phyloP scores from a whole-genome alignment of 37 sponge, comb jelly and placozoan species.

The Beroe ovata region DNA sequence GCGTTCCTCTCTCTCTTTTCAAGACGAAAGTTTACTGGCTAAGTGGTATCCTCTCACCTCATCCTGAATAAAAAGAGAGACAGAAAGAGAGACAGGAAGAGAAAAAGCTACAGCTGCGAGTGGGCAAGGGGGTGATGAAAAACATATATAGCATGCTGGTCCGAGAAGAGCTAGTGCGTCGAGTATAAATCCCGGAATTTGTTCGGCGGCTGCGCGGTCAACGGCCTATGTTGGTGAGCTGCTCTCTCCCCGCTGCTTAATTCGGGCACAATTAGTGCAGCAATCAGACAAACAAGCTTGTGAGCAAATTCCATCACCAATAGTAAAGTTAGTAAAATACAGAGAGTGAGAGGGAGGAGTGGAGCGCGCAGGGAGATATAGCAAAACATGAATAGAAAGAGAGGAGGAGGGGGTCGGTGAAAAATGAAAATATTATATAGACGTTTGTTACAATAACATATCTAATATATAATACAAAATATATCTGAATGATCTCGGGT shows the following conservation, averaged over 20 bases:
- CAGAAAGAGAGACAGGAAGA: conserved; percentile 24
- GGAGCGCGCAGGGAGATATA: conserved; percentile 3
- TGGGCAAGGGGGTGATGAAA: neutral
- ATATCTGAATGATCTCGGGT: too few species aligned
- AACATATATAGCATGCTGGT: neutral
- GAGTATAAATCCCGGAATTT: conserved; percentile 38
- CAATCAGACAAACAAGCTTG: conserved; percentile 45
- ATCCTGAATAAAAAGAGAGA: neutral
- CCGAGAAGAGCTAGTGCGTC: conserved; percentile 10
- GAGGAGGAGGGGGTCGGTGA: neutral
- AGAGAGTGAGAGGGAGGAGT: neutral
- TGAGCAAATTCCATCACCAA: conserved; percentile 64
- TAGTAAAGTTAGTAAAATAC: conserved; percentile 1
- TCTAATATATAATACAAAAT: neutral
- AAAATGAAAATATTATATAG: too few species aligned
- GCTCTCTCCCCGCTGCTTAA: too few species aligned
- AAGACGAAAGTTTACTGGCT: too few species aligned
- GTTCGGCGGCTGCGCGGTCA: neutral
- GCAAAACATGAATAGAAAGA: neutral
- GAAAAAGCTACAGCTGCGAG: too few species aligned
- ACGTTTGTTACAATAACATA: neutral
- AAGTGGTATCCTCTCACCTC: neutral
- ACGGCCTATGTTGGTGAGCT: conserved; percentile 25
- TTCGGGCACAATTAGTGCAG: conserved; percentile 22
- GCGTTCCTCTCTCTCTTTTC: too few species aligned